Evolutionary conservation across 30 jellyfish, hydroid and myxozoan species (phyloP), one percentile per base, ranked within the genome.

Genomic region (Rhopilema esculentum): DNA sequence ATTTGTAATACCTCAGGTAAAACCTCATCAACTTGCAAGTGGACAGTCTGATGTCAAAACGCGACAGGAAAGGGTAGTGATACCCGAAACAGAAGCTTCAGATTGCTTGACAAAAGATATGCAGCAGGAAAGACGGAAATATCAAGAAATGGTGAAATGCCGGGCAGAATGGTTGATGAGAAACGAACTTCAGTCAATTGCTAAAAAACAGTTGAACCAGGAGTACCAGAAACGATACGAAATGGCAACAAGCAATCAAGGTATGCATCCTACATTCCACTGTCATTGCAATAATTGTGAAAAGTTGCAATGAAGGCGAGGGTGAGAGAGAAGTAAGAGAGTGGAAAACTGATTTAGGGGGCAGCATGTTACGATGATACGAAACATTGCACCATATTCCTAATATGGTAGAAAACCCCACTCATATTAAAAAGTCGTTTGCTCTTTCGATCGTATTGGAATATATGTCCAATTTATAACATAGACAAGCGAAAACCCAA

Each of bases 281-380:
- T 84, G 92, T 57, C 64, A 73, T 23, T 84, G 92, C 75, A 71
- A 29, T 29, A 69, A 71, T n/a, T 84, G 85, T 23, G 69, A 50
- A 30, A 23, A 29, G 20, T 78, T 31, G 79, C 48, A 66, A 28
- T 80, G 31, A 20, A 26, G 63, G 1, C 24, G 76, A 61, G 29
- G 57, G 6, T 40, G 57, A 2, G 12, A 40, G 57, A 40, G 57
- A 6, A 40, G 57, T 6, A 40, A 12, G 57, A 2, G 9, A 40
- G 12, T 6, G 12, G 57, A 2, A 6, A 40, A 40, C 57, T n/a
- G n/a, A n/a, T n/a, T n/a, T n/a, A n/a, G n/a, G n/a, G n/a, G n/a
- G n/a, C n/a, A n/a, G n/a, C n/a, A n/a, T n/a, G n/a, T n/a, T n/a
- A n/a, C n/a, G n/a, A n/a, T n/a, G n/a, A n/a, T n/a, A n/a, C n/a